A percentile compares a stretch with the other conserved stretches of the same genome.
Evolutionary conservation across 92 coral and sea anemone genomes (phyloP).

Genomic region (Porites divaricata): DNA sequence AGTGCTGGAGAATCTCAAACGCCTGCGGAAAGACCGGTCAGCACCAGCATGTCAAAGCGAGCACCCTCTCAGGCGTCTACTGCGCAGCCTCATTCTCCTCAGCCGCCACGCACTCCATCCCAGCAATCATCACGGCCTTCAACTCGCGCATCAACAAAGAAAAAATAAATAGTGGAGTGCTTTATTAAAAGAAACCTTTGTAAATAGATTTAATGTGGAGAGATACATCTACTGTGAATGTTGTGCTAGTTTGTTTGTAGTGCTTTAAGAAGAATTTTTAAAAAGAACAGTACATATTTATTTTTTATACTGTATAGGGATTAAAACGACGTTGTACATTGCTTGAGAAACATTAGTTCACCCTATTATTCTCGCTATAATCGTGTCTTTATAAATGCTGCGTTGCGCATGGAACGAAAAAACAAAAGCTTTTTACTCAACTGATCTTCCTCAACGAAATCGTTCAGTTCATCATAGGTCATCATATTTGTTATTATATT

Average conservation of each 20-base stretch:
- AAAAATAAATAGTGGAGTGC: slow-evolving; percentile 41
- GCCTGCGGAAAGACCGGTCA: slow-evolving; percentile 78
- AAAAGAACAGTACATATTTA: not conserved
- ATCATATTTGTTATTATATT: no score
- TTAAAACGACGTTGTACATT: not conserved
- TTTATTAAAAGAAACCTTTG: not conserved
- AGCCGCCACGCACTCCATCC: slow-evolving; percentile 74
- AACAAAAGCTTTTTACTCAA: no score
- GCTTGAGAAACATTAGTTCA: not conserved
- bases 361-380: not conserved
- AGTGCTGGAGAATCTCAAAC: slow-evolving; percentile 75
- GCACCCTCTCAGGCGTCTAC: slow-evolving; percentile 70
- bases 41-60: slow-evolving; percentile 72
- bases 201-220: not conserved
- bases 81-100: slow-evolving; percentile 56
- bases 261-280: not conserved
- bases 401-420: no score
- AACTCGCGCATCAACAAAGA: slow-evolving; percentile 71
- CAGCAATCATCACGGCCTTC: slow-evolving; percentile 82
- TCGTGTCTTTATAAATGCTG: not conserved
- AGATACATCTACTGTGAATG: not conserved
- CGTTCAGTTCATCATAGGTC: no score
- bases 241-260: not conserved
- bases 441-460: no score
- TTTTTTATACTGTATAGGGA: not conserved